Percentiles rank a stretch among this genome's conserved stretches.
phyloP scores from a whole-genome alignment of 2,888 invertebrate species.

The Ormyrus labotus region DNA sequence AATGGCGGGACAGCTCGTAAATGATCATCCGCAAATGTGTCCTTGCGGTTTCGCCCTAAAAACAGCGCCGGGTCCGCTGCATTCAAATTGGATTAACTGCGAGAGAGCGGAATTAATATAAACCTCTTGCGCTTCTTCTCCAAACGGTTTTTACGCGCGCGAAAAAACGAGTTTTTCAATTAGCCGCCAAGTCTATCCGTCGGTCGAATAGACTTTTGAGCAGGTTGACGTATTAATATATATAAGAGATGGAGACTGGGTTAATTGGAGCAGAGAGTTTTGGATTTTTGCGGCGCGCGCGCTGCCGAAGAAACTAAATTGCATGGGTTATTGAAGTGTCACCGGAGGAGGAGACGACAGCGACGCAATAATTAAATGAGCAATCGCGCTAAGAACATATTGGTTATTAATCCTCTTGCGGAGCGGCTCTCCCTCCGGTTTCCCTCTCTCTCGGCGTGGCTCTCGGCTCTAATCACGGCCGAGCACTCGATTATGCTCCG shows the following conservation, averaged over 20 bases:
- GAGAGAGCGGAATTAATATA: too few relatives aligned
- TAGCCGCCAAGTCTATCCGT: too few relatives aligned
- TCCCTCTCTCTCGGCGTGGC: not conserved
- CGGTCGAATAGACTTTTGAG: too few relatives aligned
- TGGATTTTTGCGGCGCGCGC: too few relatives aligned
- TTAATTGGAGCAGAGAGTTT: too few relatives aligned
- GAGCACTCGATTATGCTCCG: slow-evolving; percentile 55
- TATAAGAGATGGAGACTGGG: too few relatives aligned
- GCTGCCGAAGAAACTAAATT: too few relatives aligned
- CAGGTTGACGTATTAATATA: too few relatives aligned
- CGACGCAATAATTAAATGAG: slow-evolving; percentile 33
- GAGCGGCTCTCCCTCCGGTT: too few relatives aligned
- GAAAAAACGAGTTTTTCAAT: too few relatives aligned
- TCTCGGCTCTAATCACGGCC: slow-evolving; percentile 33
- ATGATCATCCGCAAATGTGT: slow-evolving; percentile 37
- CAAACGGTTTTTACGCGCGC: too few relatives aligned
- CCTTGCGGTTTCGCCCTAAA: slow-evolving; percentile 6
- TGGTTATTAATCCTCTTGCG: not conserved
- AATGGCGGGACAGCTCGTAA: slow-evolving; percentile 22
- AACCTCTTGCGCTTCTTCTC: too few relatives aligned
- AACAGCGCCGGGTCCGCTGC: not conserved
- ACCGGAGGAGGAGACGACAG: slow-evolving; percentile 17
- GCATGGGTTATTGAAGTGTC: slow-evolving; percentile 37
- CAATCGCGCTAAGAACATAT: slow-evolving; percentile 14
- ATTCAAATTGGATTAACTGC: slow-evolving; percentile 4